Base-by-base conservation (phyloP, 1,140 invertebrate genomes). In the Phymastichus coffea region DNA sequence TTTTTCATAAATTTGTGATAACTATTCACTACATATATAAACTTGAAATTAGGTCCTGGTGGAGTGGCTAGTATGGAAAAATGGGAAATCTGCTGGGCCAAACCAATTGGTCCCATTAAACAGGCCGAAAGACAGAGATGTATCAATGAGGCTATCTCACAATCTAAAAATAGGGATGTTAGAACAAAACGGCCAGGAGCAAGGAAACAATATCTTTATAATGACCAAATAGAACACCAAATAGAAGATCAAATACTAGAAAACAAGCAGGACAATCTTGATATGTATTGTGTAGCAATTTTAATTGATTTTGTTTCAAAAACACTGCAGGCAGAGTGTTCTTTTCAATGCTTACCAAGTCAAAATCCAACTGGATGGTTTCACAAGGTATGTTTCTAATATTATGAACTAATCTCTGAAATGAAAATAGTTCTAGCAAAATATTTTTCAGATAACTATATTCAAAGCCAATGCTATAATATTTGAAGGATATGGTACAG, bases 1-100 rank as follows among this genome's bases (percentile, higher is more conserved):
- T 54, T 10, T 38, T 17, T 60, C 8, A 60, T 19, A 23, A 23
- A 25, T 3, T 33, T 30, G 44, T 47, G n/a, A n/a, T n/a, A n/a
- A n/a, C n/a, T n/a, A n/a, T n/a, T n/a, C n/a, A n/a, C n/a, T n/a
- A n/a, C 20, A 10, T 12, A 33, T n/a, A n/a, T 25, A 44, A 23
- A 44, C 30, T 22, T 28, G 33, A 12, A 23, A 52, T 52, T 23
- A 78, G 77, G 58, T 53, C 20, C 64, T 4, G 61, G 63, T 35
- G 61, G 76, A 2, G 22, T 78, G 19, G 68, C 70, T 25, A 68
- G 71, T 1, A 33, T 59, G 22, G 58, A 73, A 19, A 65, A 71
- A 12, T 80, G 78, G 78, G 78, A 80, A 61, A 59, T 80, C 25
- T 64, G 65, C 14, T 80, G 78, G 78, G 77, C 78, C 8, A 80